Conservation (phyloP, 2,797 vertebrate species). For the Pterois miles region DNA sequence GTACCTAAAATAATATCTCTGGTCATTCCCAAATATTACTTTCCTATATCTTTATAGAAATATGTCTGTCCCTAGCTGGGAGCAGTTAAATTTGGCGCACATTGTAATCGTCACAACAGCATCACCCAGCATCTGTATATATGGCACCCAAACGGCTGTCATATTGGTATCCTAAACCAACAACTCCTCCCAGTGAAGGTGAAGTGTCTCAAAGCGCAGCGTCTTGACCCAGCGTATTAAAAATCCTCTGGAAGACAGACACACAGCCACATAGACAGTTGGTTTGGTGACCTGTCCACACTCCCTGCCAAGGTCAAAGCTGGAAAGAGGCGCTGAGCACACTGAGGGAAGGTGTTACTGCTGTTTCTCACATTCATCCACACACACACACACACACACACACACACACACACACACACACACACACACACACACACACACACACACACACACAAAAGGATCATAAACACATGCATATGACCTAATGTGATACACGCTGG, state of each 20-base stretch:
- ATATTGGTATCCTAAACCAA: constrained; percentile 58
- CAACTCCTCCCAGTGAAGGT: constrained; percentile 48
- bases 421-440: constrained; percentile 16
- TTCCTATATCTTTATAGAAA: not conserved
- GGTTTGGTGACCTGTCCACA: constrained; percentile 74
- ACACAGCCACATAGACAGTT: constrained; percentile 74
- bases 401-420: constrained; percentile 13
- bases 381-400: not conserved
- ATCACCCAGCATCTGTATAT: constrained; percentile 43
- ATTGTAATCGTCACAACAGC: not conserved
- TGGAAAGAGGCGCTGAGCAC: constrained; percentile 68
- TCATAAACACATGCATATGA: constrained; percentile 52
- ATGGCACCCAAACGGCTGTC: constrained; percentile 39
- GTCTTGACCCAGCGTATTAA: constrained; percentile 67
- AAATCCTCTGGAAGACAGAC: constrained; percentile 66
- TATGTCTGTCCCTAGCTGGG: not conserved
- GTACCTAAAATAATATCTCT: not conserved
- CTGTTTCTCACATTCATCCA: constrained; percentile 20
- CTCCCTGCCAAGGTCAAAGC: constrained; percentile 83
- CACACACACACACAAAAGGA: constrained; percentile 26
- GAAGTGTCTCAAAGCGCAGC: constrained; percentile 38
- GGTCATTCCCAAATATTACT: not conserved
- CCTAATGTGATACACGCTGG: constrained; percentile 39
- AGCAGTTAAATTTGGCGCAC: not conserved
- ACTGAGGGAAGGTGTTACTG: constrained; percentile 70